A percentile compares a stretch with the other conserved stretches of the same genome.
Conservation (phyloP, 2,888 invertebrate genomes). For the Apoderus coryli region DNA sequence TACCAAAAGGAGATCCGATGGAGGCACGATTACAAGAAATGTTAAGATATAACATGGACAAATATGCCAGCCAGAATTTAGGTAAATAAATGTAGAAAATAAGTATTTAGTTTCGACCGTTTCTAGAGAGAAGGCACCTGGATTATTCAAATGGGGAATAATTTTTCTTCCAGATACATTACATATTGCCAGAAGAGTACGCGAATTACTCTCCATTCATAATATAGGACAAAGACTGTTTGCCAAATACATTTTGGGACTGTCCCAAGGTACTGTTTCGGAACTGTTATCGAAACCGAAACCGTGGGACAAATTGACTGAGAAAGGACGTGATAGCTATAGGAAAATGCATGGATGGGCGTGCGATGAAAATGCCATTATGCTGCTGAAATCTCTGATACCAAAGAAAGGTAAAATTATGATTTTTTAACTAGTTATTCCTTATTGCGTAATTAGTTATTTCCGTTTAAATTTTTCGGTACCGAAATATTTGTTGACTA, state of each 20-base stretch:
- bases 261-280: conserved; percentile 95
- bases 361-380: conserved; percentile 91
- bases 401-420: conserved; percentile 96
- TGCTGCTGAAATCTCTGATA: conserved; percentile 94
- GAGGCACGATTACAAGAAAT: conserved; percentile 86
- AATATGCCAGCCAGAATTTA: conserved; percentile 82
- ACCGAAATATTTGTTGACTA: no score
- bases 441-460: no score
- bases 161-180: conserved; percentile 54
- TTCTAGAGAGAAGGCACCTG: no score
- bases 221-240: conserved; percentile 98
- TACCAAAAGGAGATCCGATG: conserved; percentile 88
- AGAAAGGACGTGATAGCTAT: conserved; percentile 98
- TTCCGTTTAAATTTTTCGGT: no score
- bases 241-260: conserved; percentile 94
- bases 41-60: conserved; percentile 90
- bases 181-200: conserved; percentile 81
- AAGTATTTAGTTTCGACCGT: no score
- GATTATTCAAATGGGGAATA: no score
- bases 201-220: conserved; percentile 88
- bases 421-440: no score
- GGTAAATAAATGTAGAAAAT: no score
- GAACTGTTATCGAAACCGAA: conserved; percentile 97
- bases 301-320: conserved; percentile 98
- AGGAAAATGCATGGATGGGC: conserved; percentile 99